Evolutionary conservation across 2,888 invertebrate genomes (phyloP).

Genomic region (Stenotaenia linearis): DNA sequence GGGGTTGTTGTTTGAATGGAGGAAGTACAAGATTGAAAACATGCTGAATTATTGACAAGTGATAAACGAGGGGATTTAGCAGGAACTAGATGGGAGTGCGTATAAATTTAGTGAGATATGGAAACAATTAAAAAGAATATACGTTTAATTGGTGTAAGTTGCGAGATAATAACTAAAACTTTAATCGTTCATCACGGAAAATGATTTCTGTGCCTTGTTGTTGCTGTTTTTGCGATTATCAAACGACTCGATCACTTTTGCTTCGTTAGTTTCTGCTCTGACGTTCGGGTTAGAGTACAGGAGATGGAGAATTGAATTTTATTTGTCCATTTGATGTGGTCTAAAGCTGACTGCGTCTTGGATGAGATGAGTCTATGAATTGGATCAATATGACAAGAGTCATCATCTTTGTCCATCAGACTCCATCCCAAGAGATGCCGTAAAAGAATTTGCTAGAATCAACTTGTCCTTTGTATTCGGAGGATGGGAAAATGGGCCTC

Average conservation of each 20-base stretch:
- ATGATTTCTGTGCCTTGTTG: neutral
- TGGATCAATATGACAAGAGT: neutral
- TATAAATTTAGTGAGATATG: neutral
- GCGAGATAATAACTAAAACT: neutral
- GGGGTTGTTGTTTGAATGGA: neutral
- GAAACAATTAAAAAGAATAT: neutral
- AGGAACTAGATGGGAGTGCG: neutral
- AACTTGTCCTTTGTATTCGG: neutral
- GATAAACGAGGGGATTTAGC: neutral
- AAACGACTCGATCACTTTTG: neutral
- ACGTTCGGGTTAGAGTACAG: neutral
- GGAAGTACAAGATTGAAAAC: slow-evolving; percentile 4
- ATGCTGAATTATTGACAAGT: neutral
- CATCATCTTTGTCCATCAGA: neutral
- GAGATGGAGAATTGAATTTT: slow-evolving; percentile 3
- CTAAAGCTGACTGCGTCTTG: neutral
- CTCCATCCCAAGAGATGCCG: neutral
- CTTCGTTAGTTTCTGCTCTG: neutral
- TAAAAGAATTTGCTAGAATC: neutral
- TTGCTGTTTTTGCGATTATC: neutral
- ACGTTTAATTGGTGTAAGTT: neutral
- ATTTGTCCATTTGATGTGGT: neutral
- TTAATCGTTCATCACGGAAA: neutral
- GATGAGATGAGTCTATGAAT: neutral
- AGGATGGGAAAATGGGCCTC: neutral